Evolutionary conservation across 1,140 invertebrate genomes (phyloP), one percentile per base, ranked within the genome.

Genomic region (Bemisia tabaci): DNA sequence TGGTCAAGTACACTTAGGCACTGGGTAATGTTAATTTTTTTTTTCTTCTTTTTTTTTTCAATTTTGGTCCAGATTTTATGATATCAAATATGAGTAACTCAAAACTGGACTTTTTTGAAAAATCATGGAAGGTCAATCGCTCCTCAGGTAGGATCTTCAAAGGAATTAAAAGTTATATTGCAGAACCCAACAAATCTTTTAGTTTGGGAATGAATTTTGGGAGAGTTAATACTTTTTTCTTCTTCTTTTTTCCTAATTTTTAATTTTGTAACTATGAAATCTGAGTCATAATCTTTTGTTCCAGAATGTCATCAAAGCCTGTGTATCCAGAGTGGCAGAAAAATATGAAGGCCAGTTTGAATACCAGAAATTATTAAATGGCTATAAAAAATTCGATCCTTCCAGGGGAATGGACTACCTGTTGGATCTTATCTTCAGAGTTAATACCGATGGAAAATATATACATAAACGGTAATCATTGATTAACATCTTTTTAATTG

Each of bases 381-480:
- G 91, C 1, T 95, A 95, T 71, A 81, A 85, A 70, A 83, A 84
- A 71, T 95, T 94, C 77, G 92, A 96, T 79, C 87, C 91, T 11
- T 88, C 89, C 0, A 79, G 90, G 71, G 94, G 93, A 60, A 87
- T 95, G 82, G 89, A 92, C 75, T 97, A 95, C 76, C 84, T 87
- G 62, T 73, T 97, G 23, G 91, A 95, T 78, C 73, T 95, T 17
- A 78, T 79, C 58, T 82, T 85, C 72, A 65, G 77, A 59, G 75
- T 80, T 58, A 76, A 75, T 33, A 39, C 74, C 69, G 62, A 72
- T 59, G 73, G 76, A 17, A 72, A 73, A 65, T 69, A 74, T 67
- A 66, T 75, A 1, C 71, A 73, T 24, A 78, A 78, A 71, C 75
- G 78, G 74, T 78, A 67, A 39, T 48, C 33, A 48, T 48, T 48